Evolutionary conservation across 2,888 invertebrate genomes (phyloP).

Genomic region (Ashinkailepas kermadecensis): DNA sequence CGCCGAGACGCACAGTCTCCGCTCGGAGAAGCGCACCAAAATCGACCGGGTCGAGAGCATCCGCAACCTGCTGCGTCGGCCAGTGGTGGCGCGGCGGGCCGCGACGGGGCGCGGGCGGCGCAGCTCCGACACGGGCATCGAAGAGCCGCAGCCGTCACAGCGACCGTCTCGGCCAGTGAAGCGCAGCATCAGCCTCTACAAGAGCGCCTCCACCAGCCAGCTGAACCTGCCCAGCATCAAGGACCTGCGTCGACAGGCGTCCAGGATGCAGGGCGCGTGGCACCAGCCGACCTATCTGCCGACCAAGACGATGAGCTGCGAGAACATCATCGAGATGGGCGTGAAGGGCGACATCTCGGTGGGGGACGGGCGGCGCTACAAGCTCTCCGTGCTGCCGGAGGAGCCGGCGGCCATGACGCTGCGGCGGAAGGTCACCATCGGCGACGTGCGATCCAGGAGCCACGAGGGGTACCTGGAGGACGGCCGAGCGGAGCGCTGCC

Average conservation of each 20-base stretch:
- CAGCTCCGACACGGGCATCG: neutral
- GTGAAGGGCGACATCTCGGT: slow-evolving; percentile 54
- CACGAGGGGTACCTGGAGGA: neutral
- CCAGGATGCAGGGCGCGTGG: neutral
- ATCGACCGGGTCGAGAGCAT: slow-evolving; percentile 34
- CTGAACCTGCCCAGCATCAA: slow-evolving; percentile 21
- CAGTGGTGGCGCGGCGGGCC: slow-evolving; percentile 10
- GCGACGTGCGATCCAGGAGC: slow-evolving; percentile 25
- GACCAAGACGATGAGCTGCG: slow-evolving; percentile 61
- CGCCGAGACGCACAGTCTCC: slow-evolving; percentile 16
- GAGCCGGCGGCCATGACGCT: slow-evolving; percentile 47
- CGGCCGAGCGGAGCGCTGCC: slow-evolving; percentile 22
- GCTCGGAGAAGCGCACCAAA: slow-evolving; percentile 26
- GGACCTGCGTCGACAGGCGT: slow-evolving; percentile 8
- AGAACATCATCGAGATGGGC: slow-evolving; percentile 55
- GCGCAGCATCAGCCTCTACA: slow-evolving; percentile 19
- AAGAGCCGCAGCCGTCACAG: neutral
- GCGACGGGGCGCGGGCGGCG: neutral
- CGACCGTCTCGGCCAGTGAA: neutral
- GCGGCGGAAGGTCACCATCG: slow-evolving; percentile 20
- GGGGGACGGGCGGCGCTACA: slow-evolving; percentile 67
- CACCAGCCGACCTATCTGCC: slow-evolving; percentile 43
- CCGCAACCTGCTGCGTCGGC: slow-evolving; percentile 33
- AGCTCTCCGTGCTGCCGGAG: slow-evolving; percentile 66
- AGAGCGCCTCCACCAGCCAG: slow-evolving; percentile 22